Evolutionary conservation across 2,888 invertebrate species (phyloP), one percentile per base, ranked within the genome.

Genomic region (Aphodius sticticus): DNA sequence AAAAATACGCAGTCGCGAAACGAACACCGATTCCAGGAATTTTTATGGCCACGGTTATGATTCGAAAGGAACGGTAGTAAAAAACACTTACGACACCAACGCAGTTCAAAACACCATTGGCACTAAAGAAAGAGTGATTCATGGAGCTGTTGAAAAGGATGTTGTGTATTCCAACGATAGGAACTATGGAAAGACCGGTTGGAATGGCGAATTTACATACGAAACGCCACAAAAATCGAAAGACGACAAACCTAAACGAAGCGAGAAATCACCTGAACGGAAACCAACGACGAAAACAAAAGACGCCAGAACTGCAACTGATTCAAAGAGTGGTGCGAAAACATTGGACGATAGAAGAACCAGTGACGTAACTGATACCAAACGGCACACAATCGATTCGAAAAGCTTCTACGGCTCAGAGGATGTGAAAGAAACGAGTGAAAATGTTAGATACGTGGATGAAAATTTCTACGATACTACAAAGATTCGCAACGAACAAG

Each of bases 41-140:
- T 89, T 89, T 81, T 88, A 88, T 81, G 88, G 88, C 0, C 88
- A 88, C 79, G 79, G 82, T 14, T 81, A 85, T 2, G 88, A 88
- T 82, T 86, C 87, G 0, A 84, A 84, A 76, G 84, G 82, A 16
- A 87, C 86, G 5, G 14, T 86, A 7, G 88, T 89, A 1, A 83
- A 83, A 75, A 88, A 88, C 77, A 86, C 87, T 6, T 89, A 88
- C 78, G 88, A 89, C 78, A 86, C 87, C 14, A 87, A 83, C 70
- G 88, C 89, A 38, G 84, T 87, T 14, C 89, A 89, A 83, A 89
- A 88, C 79, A 88, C 88, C 15, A 89, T 89, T 69, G 88, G 88
- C 70, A 86, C 87, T n/a, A 85, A 79, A 82, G 90, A 90, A 6
- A 90, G 87, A 71, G 90, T 92, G 83, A 89, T 91, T 84, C 91